Conservation (phyloP, 1,140 invertebrate species). For the Penaeus chinensis region DNA sequence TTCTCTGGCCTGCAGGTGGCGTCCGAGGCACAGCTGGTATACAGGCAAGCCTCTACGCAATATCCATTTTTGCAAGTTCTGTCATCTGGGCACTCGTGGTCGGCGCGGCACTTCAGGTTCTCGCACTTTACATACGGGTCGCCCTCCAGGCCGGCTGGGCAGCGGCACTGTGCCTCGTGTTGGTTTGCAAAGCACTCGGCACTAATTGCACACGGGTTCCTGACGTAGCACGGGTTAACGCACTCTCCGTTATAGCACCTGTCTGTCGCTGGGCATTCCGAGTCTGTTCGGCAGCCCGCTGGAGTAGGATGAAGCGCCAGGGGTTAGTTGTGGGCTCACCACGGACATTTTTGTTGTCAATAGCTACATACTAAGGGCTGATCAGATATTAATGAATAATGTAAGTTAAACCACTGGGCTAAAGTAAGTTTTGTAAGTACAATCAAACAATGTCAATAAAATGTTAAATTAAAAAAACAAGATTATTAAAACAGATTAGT, state of each 20-base stretch:
- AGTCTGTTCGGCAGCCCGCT: slow-evolving; percentile 66
- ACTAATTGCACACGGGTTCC: slow-evolving; percentile 78
- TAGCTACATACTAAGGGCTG: too few relatives aligned
- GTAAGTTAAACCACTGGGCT: too few relatives aligned
- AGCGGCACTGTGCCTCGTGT: slow-evolving; percentile 82
- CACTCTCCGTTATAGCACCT: slow-evolving; percentile 60
- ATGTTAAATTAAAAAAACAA: too few relatives aligned
- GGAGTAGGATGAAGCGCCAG: slow-evolving; percentile 67
- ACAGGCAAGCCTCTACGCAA: slow-evolving; percentile 69
- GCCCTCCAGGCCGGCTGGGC: slow-evolving; percentile 82
- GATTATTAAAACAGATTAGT: too few relatives aligned
- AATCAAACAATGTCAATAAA: too few relatives aligned
- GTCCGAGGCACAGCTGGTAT: slow-evolving; percentile 65
- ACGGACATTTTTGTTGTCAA: too few relatives aligned
- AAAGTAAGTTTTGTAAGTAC: too few relatives aligned
- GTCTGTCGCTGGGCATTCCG: slow-evolving; percentile 65
- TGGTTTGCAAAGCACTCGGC: slow-evolving; percentile 83
- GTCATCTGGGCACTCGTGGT: slow-evolving; percentile 66
- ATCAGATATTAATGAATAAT: too few relatives aligned
- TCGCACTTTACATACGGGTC: slow-evolving; percentile 66
- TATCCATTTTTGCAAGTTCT: slow-evolving; percentile 65
- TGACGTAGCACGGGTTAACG: slow-evolving; percentile 64
- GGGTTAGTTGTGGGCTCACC: too few relatives aligned
- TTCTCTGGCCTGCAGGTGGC: slow-evolving; percentile 64
- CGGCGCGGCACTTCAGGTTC: slow-evolving; percentile 66